Conservation (phyloP, 2,797 vertebrate species). For the Clarias pachynema region DNA sequence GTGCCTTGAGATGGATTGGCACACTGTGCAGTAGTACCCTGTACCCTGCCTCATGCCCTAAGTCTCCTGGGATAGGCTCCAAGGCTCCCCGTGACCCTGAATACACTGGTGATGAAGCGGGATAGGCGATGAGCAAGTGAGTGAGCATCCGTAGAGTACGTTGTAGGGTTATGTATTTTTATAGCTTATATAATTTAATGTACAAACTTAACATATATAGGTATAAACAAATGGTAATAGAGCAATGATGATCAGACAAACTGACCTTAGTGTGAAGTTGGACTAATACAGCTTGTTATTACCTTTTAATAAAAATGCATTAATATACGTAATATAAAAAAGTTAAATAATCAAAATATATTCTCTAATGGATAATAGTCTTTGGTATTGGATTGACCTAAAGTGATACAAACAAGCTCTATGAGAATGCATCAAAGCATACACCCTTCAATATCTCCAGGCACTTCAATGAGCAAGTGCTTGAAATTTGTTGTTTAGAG, state of each 20-base stretch:
- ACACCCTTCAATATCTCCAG: not conserved
- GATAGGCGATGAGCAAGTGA: too few relatives aligned
- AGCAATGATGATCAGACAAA: not conserved
- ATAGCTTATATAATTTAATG: not conserved
- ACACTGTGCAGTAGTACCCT: too few relatives aligned
- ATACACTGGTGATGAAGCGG: too few relatives aligned
- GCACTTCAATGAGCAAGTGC: not conserved
- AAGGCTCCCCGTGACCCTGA: too few relatives aligned
- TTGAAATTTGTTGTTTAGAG: not conserved
- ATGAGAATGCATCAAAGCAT: not conserved
- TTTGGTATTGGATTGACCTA: not conserved
- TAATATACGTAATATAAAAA: not conserved
- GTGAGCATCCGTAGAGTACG: not conserved
- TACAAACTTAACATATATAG: not conserved
- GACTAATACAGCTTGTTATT: not conserved
- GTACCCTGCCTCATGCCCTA: too few relatives aligned
- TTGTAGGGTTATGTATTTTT: not conserved
- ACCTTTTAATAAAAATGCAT: not conserved
- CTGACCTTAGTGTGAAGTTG: not conserved
- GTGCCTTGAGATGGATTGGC: too few relatives aligned
- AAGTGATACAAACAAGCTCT: not conserved
- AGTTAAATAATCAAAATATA: not conserved
- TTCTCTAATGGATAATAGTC: not conserved
- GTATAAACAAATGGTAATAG: not conserved
- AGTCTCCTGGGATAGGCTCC: too few relatives aligned